These are phyloP conservation scores for Nerophis ophidion DNA, from an alignment of 2,113 vertebrate species.

Conservation along the genomic window DNA sequence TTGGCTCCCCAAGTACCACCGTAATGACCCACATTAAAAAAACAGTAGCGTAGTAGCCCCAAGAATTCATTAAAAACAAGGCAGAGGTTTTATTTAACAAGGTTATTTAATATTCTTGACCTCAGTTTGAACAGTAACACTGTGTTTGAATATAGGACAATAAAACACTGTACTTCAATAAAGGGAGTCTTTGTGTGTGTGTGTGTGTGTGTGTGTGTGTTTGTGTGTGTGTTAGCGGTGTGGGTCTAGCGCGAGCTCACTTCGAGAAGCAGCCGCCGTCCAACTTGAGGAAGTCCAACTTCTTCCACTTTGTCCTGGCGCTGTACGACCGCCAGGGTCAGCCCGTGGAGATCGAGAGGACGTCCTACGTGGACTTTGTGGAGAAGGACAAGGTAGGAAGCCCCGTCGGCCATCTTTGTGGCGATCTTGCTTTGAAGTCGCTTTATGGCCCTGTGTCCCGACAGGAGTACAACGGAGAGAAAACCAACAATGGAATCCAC, in stretches of 20 bases:
- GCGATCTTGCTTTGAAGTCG: no score
- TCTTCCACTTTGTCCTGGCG: slow-evolving; percentile 96
- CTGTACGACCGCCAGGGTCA: slow-evolving; percentile 95
- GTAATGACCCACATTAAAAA: no score
- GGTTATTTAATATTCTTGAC: no score
- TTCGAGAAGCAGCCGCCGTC: slow-evolving; percentile 97
- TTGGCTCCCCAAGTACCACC: no score
- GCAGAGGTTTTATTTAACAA: no score
- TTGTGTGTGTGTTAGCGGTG: slow-evolving; percentile 72
- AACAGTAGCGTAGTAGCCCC: no score
- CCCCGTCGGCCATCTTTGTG: not conserved
- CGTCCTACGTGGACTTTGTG: slow-evolving; percentile 93
- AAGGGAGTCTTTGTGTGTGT: no score
- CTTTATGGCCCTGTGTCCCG: slow-evolving; percentile 19
- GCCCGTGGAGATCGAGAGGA: slow-evolving; percentile 94
- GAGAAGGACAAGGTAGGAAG: slow-evolving; percentile 87
- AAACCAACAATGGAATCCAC: slow-evolving; percentile 94
- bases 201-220: not conserved
- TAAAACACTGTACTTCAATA: no score
- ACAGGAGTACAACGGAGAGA: slow-evolving; percentile 81
- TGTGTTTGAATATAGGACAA: no score
- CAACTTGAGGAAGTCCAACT: slow-evolving; percentile 96
- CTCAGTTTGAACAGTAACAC: no score
- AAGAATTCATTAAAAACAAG: no score
- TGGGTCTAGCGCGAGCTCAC: slow-evolving; percentile 88